Conservation (phyloP, 2,797 vertebrate genomes). For the Girardinus metallicus region DNA sequence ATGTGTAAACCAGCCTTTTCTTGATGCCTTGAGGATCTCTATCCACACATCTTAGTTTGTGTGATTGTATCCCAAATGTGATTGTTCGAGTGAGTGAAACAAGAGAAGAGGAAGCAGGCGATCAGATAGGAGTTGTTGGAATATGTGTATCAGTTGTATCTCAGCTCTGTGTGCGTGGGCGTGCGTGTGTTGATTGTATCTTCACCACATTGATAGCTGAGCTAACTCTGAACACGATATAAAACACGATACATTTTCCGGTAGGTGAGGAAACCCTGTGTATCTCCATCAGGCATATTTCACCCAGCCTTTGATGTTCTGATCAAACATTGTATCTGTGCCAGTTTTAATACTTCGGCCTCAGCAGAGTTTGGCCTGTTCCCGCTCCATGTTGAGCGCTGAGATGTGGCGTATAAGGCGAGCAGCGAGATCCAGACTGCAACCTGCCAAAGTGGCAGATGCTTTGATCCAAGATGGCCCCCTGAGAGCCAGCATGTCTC, state of each 20-base stretch:
- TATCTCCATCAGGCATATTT: slow-evolving; percentile 61
- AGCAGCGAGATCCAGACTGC: slow-evolving; percentile 69
- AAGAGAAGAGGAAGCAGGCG: slow-evolving; percentile 57
- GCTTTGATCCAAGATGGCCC: slow-evolving; percentile 78
- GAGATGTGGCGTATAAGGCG: slow-evolving; percentile 64
- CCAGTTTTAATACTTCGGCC: slow-evolving; percentile 57
- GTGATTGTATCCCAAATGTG: slow-evolving; percentile 35
- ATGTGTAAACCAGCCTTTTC: slow-evolving; percentile 46
- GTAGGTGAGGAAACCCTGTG: slow-evolving; percentile 39
- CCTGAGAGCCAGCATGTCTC: slow-evolving; percentile 71
- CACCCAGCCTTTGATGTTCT: slow-evolving; percentile 73
- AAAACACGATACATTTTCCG: slow-evolving; percentile 53
- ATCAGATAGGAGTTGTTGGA: slow-evolving; percentile 69
- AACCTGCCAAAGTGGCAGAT: slow-evolving; percentile 74
- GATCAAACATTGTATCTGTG: slow-evolving; percentile 66
- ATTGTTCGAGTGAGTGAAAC: slow-evolving; percentile 54
- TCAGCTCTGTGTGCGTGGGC: slow-evolving; percentile 30
- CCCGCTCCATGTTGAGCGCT: slow-evolving; percentile 50
- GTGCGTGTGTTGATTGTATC: slow-evolving; percentile 58
- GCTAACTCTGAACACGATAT: slow-evolving; percentile 55
- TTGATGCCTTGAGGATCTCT: slow-evolving; percentile 45
- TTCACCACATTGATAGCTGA: slow-evolving; percentile 60
- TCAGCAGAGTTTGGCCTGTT: slow-evolving; percentile 52
- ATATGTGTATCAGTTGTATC: slow-evolving; percentile 70
- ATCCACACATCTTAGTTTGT: slow-evolving; percentile 11